Evolutionary conservation across 2,113 vertebrate genomes (phyloP).

Genomic region (Dasyurus viverrinus): DNA sequence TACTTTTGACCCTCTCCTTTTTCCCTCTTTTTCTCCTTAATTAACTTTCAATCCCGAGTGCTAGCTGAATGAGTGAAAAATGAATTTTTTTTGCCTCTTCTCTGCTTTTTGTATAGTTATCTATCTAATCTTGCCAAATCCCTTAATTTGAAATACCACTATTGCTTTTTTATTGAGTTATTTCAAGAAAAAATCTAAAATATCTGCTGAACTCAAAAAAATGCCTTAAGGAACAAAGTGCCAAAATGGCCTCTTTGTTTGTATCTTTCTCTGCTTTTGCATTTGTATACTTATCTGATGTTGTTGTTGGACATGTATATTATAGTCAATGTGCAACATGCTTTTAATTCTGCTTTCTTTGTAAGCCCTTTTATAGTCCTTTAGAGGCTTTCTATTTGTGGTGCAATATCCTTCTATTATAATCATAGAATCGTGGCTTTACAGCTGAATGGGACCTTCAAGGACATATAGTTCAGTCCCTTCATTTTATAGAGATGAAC

Average conservation of each 20-base stretch:
- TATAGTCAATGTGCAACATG: background rate
- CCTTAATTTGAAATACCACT: background rate
- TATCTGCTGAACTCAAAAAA: background rate
- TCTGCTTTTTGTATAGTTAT: conserved; percentile 36
- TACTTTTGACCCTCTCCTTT: conserved; percentile 21
- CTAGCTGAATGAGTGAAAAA: background rate
- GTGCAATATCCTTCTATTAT: background rate
- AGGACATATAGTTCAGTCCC: background rate
- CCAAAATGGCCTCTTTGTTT: background rate
- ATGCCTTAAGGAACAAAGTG: background rate
- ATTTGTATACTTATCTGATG: background rate
- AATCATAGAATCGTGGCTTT: background rate
- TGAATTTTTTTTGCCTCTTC: conserved; percentile 26
- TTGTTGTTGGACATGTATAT: background rate
- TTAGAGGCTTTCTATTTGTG: background rate
- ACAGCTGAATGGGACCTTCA: background rate
- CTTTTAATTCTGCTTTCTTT: background rate
- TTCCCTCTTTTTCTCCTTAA: conserved; percentile 16
- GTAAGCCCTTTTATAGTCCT: background rate
- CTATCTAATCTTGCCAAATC: background rate
- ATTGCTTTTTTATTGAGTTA: background rate
- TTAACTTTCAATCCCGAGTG: conserved; percentile 31
- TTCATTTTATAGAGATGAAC: background rate
- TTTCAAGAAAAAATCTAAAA: background rate
- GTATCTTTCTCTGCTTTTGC: background rate